Conservation (phyloP, 2,888 invertebrate genomes). For the Terebella lapidaria region DNA sequence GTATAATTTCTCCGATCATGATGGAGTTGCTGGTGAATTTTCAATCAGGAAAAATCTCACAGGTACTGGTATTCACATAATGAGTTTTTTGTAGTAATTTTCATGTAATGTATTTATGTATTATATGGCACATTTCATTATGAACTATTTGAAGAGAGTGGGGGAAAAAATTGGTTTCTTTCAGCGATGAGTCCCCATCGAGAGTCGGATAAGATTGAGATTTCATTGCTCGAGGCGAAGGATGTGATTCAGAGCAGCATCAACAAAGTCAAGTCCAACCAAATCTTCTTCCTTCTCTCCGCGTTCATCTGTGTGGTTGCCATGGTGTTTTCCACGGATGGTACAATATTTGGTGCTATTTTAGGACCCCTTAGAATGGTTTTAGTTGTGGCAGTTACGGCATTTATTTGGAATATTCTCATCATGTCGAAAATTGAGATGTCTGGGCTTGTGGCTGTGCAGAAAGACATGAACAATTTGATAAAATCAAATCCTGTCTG, state of each 20-base stretch:
- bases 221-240: constrained; percentile 13
- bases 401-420: constrained; percentile 13
- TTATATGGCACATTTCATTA: not conserved
- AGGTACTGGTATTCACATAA: constrained; percentile 13
- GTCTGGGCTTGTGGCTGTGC: constrained; percentile 12
- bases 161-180: too few species aligned
- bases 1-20: constrained; percentile 48
- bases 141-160: too few species aligned
- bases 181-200: too few species aligned
- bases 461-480: constrained; percentile 20
- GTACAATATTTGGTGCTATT: not conserved
- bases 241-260: constrained; percentile 14
- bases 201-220: constrained; percentile 15
- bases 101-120: not conserved
- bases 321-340: constrained; percentile 9
- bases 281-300: constrained; percentile 6
- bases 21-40: constrained; percentile 40
- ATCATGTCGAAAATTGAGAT: constrained; percentile 13
- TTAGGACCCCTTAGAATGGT: not conserved
- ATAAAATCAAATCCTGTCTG: constrained; percentile 10
- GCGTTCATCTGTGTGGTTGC: constrained; percentile 9
- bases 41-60: constrained; percentile 22
- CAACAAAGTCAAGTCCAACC: constrained; percentile 10
- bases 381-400: constrained; percentile 9
- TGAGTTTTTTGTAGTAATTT: not conserved